Base-by-base conservation (phyloP, 2,797 vertebrate genomes). In the Botia almorhae region DNA sequence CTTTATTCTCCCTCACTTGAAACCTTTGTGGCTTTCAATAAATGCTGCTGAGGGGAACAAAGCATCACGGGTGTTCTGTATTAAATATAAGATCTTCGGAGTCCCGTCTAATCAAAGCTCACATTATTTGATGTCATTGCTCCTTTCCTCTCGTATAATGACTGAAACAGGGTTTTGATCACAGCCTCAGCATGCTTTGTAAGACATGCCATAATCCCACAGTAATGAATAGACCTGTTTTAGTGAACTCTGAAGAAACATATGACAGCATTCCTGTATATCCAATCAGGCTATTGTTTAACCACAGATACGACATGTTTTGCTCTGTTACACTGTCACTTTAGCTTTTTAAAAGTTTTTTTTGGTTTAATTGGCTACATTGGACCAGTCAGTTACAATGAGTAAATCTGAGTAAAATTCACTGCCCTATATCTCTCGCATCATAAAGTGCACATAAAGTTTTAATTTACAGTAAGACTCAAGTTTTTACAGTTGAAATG, bases 1-100 rank as follows among this genome's bases (percentile, higher is more conserved):
- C 33, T 33, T 33, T 33, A 33, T 33, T 33, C 33, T 33, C 3
- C 33, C 33, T 33, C 33, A 33, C 33, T 33, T 33, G 33, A 33
- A 33, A 33, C 33, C 33, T 33, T 26, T 26, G 23, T 26, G 23
- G 60, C 53, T 60, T 48, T 23, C 33, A 2, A 21, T 73, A 76
- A 80, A 76, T 55, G 70, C 69, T 70, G 69, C 70, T 26, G 74
- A 74, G 53, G 67, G 70, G 69, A 80, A 81, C 80, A 82, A 78
- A 81, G 81, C 77, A 72, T 64, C 55, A 71, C 64, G 69, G 60
- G 56, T 33, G 33, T 78, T 65, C 23, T 4, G 61, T 61, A 80
- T 83, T 83, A 80, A 80, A 79, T 72, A 53, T 26, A 23, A 50
- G 68, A 76, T 33, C 33, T 33, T 48, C 23, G 1, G 23, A 26